Base-by-base conservation (phyloP, 1,140 invertebrate genomes). In the Macrotrachela quadricornifera region DNA sequence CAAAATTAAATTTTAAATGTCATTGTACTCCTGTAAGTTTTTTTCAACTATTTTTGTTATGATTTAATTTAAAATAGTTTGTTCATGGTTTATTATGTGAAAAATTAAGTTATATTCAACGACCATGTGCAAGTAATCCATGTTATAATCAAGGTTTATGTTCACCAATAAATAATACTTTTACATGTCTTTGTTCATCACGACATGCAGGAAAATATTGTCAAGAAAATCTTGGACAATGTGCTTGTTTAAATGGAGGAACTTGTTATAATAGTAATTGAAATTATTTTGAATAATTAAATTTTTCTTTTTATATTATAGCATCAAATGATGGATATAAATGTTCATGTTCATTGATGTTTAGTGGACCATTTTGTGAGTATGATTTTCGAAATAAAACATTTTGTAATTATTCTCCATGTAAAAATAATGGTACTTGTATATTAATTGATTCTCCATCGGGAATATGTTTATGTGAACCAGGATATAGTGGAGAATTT, bases 371-470 rank as follows among this genome's bases (percentile, higher is more conserved):
- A 13, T 45, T 42, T 18, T 57, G 55, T 43, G 45, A 40, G 17
- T 16, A 46, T 18, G 40, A 45, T 55, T 15, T 15, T 10, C 18
- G 37, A 11, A 46, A 54, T 16, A 39, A 51, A 18, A 38, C 49
- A 30, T 42, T 13, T 15, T 13, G 15, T 14, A 13, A 10, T 14
- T 14, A 13, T 13, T 14, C 46, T 10, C 62, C 62, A 37, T 94
- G 88, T 63, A 82, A 92, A 78, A 86, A 91, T 63, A 82, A 81
- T 1, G 88, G 87, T 3, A 83, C 78, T 1, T 95, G 88, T 62
- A 78, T 87, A 94, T 62, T 83, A 82, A 1, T 85, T 91, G 60
- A 92, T 91, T 65, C 43, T 81, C 17, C 94, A 85, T 66, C 83
- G 81, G 21, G 94, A 74, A 85, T 80, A 3, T 45, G 41, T 52